A percentile compares a stretch with the other conserved stretches of the same genome.
Evolutionary conservation across 1,140 invertebrate genomes (phyloP).

Genomic region (Drosophila teissieri): DNA sequence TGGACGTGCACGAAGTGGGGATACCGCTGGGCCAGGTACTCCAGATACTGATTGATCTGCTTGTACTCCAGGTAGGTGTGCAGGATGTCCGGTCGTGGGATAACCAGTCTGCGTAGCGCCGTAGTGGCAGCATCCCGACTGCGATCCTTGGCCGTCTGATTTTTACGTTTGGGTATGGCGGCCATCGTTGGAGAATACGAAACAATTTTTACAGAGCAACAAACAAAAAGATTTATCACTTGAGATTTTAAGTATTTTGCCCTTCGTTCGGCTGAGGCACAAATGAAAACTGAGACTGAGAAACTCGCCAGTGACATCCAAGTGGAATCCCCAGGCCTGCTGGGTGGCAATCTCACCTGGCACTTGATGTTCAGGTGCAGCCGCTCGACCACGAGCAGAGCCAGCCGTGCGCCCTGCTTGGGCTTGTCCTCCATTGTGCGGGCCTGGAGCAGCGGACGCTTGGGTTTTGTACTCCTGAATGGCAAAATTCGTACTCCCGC

Average conservation of each 20-base stretch:
- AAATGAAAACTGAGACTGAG: slow-evolving; percentile 23
- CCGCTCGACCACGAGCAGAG: slow-evolving; percentile 63
- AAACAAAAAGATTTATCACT: slow-evolving; percentile 13
- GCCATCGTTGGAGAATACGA: slow-evolving; percentile 1
- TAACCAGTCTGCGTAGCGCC: slow-evolving; percentile 34
- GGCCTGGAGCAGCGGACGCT: slow-evolving; percentile 32
- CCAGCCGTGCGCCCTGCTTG: slow-evolving; percentile 64
- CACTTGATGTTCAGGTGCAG: slow-evolving; percentile 61
- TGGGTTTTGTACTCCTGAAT: slow-evolving; percentile 57
- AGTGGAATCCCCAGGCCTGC: slow-evolving; percentile 17
- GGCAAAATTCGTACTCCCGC: slow-evolving; percentile 22
- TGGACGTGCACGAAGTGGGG: slow-evolving; percentile 84
- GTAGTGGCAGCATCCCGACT: slow-evolving; percentile 6
- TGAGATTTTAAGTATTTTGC: slow-evolving; percentile 18
- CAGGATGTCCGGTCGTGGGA: slow-evolving; percentile 73
- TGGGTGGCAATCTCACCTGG: slow-evolving; percentile 58
- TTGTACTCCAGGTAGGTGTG: slow-evolving; percentile 70
- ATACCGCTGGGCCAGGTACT: slow-evolving; percentile 84
- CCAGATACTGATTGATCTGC: slow-evolving; percentile 83
- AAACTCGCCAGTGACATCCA: background rate
- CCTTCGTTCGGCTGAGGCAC: background rate
- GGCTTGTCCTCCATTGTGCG: slow-evolving; percentile 70
- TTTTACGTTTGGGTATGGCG: slow-evolving; percentile 48
- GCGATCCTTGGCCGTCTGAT: slow-evolving; percentile 31
- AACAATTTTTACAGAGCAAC: background rate